phyloP scores from a whole-genome alignment of 2,888 invertebrate species.

The Cheilosia impressa region DNA sequence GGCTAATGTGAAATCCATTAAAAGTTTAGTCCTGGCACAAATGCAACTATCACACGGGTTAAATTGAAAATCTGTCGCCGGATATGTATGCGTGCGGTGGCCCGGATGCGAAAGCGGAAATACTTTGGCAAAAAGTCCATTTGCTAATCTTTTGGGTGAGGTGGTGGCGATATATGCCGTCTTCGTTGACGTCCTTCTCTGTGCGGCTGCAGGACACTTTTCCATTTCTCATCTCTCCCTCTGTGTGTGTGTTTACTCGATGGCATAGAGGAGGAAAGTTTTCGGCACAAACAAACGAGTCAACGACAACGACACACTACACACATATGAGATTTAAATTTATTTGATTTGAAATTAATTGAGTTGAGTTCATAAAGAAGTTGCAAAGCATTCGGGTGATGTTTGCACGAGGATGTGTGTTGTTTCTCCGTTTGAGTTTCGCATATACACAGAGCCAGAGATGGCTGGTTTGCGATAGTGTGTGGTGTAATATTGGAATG shows the following conservation, averaged over 20 bases:
- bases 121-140: constrained; percentile 64
- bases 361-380: constrained; percentile 66
- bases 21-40: constrained; percentile 69
- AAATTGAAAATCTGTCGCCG: constrained; percentile 74
- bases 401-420: constrained; percentile 26
- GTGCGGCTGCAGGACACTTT: constrained; percentile 44
- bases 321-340: constrained; percentile 70
- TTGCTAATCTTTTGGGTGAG: constrained; percentile 69
- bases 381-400: constrained; percentile 1
- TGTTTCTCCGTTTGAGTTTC: constrained; percentile 48
- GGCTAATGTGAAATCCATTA: constrained; percentile 75
- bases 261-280: constrained; percentile 50
- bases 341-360: constrained; percentile 75
- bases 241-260: constrained; percentile 26
- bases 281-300: constrained; percentile 62
- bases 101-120: not conserved
- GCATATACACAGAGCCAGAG: not conserved
- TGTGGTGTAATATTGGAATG: constrained; percentile 61
- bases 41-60: constrained; percentile 67
- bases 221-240: not conserved
- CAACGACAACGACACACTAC: constrained; percentile 20
- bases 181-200: constrained; percentile 15
- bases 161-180: constrained; percentile 26
- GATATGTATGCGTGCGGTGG: constrained; percentile 29
- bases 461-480: constrained; percentile 51